These are phyloP conservation scores for Hystrix cristata DNA, from an alignment of 2,113 vertebrate species.

Conservation along the genomic window DNA sequence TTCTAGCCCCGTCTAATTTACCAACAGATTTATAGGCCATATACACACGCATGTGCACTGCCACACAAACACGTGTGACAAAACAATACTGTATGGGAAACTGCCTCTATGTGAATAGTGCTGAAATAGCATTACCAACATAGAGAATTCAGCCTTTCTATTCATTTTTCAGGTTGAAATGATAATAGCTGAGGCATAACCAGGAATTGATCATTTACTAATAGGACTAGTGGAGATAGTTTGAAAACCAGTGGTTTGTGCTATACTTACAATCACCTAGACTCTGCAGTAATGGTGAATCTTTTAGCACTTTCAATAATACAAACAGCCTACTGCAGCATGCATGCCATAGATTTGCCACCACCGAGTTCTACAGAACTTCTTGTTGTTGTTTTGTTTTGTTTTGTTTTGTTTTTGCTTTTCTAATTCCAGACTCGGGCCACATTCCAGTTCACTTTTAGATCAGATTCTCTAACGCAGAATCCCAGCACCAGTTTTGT, in stretches of 20 bases:
- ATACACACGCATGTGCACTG: neutral
- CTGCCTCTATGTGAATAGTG: neutral
- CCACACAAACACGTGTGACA: constrained; percentile 15
- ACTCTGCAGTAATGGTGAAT: neutral
- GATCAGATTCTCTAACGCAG: neutral
- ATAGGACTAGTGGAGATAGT: neutral
- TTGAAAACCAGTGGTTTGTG: constrained; percentile 7
- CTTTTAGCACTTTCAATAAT: neutral
- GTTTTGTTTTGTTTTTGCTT: neutral
- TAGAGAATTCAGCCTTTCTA: neutral
- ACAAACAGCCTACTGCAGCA: neutral
- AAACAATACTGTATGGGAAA: neutral
- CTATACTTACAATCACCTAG: neutral
- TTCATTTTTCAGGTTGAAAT: constrained; percentile 43
- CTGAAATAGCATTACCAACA: neutral
- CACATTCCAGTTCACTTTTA: neutral
- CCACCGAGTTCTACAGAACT: neutral
- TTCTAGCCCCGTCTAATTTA: constrained; percentile 58
- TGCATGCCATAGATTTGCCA: neutral
- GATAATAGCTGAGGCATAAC: neutral
- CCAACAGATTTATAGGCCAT: neutral
- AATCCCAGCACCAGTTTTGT: neutral
- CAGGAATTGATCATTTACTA: neutral
- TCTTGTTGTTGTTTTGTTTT: neutral
- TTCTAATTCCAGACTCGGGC: neutral